phyloP scores from a whole-genome alignment of 2,113 vertebrate genomes.

The Podiceps cristatus region DNA sequence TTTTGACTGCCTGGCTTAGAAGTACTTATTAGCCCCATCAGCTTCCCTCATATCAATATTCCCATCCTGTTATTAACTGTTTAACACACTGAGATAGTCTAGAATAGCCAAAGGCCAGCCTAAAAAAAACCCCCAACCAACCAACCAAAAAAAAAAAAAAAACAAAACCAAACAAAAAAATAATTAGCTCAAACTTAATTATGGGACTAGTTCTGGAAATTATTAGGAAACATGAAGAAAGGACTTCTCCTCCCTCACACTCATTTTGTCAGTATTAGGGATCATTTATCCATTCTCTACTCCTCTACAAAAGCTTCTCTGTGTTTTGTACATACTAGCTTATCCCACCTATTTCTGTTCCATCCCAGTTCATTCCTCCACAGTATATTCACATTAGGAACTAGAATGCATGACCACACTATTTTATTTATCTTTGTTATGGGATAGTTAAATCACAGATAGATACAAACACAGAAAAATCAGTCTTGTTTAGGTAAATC shows the following conservation, averaged over 20 bases:
- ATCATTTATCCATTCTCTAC: background rate
- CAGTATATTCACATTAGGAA: background rate
- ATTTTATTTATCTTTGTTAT: background rate
- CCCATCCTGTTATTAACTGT: background rate
- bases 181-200: background rate
- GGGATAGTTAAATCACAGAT: background rate
- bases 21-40: conserved; percentile 33
- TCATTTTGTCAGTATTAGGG: background rate
- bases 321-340: background rate
- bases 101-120: background rate
- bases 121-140: too few relatives aligned
- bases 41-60: background rate
- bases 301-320: background rate
- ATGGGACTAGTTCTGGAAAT: background rate
- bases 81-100: background rate
- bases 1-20: conserved; percentile 30
- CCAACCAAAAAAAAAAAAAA: too few relatives aligned
- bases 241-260: fast-evolving
- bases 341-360: background rate
- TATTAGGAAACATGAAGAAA: background rate
- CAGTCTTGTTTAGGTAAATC: background rate
- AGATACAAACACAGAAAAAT: background rate
- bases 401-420: background rate
- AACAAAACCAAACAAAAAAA: background rate
- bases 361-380: background rate